Evolutionary conservation across 2,113 vertebrate genomes (phyloP), one percentile per base, ranked within the genome.

Genomic region (Hiodon alosoides): DNA sequence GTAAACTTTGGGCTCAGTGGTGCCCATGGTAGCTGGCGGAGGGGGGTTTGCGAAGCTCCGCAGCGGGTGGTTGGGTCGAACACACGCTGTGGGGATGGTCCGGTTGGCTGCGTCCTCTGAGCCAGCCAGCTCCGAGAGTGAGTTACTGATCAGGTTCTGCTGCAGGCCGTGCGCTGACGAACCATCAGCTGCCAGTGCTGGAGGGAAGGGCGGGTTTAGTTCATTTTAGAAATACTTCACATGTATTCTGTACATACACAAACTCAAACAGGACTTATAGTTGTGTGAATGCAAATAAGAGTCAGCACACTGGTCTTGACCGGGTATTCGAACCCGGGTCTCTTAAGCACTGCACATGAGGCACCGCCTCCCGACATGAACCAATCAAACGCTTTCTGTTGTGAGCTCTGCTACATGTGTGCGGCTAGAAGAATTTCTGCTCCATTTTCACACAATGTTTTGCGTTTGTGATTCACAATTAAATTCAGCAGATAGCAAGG

Each of bases 21-120:
- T 90, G 74, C 92, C 90, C 93, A 95, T 95, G 2, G 95, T 94
- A 0, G 95, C 94, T 59, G 93, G 93, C 87, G 97, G 90, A 82
- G 97, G 87, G 2, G 95, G 94, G 78, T 94, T 95, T 79, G 95
- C 93, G 77, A 98, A 98, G 87, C 96, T 97, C 7, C 95, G 90
- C 4, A 98, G 91, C 0, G 96, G 96, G 71, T 97, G 95, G 0
- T 90, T 93, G 3, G 96, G 96, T 7, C 95, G 88, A 0, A 96
- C 95, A 0, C 94, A 97, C 31, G 95, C 95, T 0, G 96, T 98
- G 0, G 95, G 95, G 81, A 98, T 96, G 75, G 87, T 93, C 55
- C 95, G 90, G 64, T 91, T 90, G 0, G 89, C 87, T 0, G 87
- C 89, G 3, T 94, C 93, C 73, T 94, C 93, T 0, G 6, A 79